These are phyloP conservation scores for Lucinisca nassula DNA, from an alignment of 2,888 invertebrate species.

Conservation along the genomic window DNA sequence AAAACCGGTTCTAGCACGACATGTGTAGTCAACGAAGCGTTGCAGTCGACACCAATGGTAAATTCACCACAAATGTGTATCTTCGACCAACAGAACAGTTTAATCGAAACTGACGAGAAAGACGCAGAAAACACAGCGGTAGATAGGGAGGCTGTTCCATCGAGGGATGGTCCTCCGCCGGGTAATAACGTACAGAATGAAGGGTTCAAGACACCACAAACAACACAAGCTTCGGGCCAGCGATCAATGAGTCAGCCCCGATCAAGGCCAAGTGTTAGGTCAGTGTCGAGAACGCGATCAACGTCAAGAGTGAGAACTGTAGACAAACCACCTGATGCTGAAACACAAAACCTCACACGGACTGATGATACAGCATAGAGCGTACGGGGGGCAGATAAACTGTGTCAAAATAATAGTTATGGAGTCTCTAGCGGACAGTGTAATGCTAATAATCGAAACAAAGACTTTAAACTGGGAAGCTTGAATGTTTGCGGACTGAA, in stretches of 20 bases:
- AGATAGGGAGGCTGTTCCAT: not conserved
- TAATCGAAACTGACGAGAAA: too few relatives aligned
- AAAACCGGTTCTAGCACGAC: not conserved
- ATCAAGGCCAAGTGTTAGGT: not conserved
- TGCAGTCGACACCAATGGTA: not conserved
- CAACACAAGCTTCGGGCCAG: not conserved
- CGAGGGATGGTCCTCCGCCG: not conserved
- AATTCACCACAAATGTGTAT: too few relatives aligned
- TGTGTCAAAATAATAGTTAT: too few relatives aligned
- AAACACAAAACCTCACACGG: not conserved
- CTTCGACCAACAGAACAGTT: too few relatives aligned
- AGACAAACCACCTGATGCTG: not conserved
- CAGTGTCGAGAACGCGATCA: not conserved
- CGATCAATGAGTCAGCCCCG: not conserved
- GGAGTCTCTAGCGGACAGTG: too few relatives aligned
- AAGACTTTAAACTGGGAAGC: not conserved
- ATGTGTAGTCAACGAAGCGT: not conserved
- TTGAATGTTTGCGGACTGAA: not conserved
- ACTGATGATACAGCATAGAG: not conserved
- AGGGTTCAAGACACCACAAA: not conserved
- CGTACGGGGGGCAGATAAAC: not conserved
- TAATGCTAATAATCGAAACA: too few relatives aligned
- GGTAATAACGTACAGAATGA: not conserved
- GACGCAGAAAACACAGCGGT: not conserved
- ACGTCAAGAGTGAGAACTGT: not conserved